Conservation (phyloP, 2,888 invertebrate genomes). For the Limnephilus lunatus region DNA sequence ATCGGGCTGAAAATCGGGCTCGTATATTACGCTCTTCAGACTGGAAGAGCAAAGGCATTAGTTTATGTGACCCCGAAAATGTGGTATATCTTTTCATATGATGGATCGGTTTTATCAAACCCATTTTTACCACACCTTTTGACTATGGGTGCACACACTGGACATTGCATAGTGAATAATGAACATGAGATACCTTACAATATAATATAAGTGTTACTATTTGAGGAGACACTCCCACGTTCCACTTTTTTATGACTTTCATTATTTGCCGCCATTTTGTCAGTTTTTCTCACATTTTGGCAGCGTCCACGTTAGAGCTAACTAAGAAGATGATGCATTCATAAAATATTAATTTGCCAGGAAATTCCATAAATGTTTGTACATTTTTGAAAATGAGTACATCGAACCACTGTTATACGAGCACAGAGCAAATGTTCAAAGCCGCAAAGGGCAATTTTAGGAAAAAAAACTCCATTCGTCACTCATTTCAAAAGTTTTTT, state of each 20-base stretch:
- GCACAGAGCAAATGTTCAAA: neutral
- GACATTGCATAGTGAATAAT: neutral
- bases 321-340: slow-evolving; percentile 11
- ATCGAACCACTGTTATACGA: neutral
- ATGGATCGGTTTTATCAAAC: neutral
- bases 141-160: neutral
- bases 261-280: slow-evolving; percentile 34
- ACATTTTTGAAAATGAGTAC: neutral
- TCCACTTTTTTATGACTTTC: slow-evolving; percentile 24
- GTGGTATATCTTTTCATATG: neutral
- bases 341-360: neutral
- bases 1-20: too few relatives aligned
- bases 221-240: slow-evolving; percentile 31
- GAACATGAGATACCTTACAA: neutral
- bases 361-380: neutral
- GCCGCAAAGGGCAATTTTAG: neutral
- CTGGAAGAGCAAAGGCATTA: neutral
- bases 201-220: neutral
- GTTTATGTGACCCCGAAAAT: neutral
- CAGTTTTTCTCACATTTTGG: slow-evolving; percentile 38
- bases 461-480: neutral
- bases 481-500: too few relatives aligned
- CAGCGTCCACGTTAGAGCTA: neutral
- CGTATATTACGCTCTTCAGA: too few relatives aligned
- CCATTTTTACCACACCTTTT: neutral